Base-by-base conservation (phyloP, 2,888 invertebrate genomes). In the Metallyticus violacea region DNA sequence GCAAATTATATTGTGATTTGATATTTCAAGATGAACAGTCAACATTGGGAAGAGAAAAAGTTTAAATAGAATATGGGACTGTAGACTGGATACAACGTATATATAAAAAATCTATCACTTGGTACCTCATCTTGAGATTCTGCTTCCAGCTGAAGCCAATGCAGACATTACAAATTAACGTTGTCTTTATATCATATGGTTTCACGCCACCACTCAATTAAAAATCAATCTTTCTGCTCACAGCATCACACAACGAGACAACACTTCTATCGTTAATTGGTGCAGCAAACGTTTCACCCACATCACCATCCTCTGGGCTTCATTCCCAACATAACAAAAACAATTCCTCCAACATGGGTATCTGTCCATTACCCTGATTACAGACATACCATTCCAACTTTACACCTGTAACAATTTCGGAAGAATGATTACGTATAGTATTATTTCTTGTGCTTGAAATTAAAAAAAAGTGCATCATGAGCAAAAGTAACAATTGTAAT, bases 391-490 rank as follows among this genome's bases (percentile, higher is more conserved):
- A 85, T 62, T 26, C 77, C 26, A 83, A 83, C 40, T 77, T 77
- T 26, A 77, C 27, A 27, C 27, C 40, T 83, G 77, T 85, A 87
- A 81, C 81, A 85, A 81, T 88, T 85, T 87, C 76, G 81, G 86
- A 88, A 87, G 87, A 87, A 86, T 82, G 27, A 85, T 88, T 88
- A 87, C 79, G 86, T 88, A 88, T 87, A 85, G 79, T 81, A 85
- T 26, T 87, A 77, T 15, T 82, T 87, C 87, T 88, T 87, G 88
- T 88, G 88, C 87, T 88, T 86, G 86, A 86, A 87, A 86, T 86
- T 77, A 88, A 84, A 87, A 84, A 81, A 87, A 85, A 85, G 88
- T 86, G 88, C 87, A 88, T 80, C 86, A 88, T 88, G 88, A 88
- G 88, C 88, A 88, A 87, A 86, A 84, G 30, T 85, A 88, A 84